Percentiles rank a stretch among this genome's conserved stretches.
These are phyloP conservation scores for Cosmorhoe ocellata DNA, from an alignment of 2,888 invertebrate genomes.

Conservation along the genomic window DNA sequence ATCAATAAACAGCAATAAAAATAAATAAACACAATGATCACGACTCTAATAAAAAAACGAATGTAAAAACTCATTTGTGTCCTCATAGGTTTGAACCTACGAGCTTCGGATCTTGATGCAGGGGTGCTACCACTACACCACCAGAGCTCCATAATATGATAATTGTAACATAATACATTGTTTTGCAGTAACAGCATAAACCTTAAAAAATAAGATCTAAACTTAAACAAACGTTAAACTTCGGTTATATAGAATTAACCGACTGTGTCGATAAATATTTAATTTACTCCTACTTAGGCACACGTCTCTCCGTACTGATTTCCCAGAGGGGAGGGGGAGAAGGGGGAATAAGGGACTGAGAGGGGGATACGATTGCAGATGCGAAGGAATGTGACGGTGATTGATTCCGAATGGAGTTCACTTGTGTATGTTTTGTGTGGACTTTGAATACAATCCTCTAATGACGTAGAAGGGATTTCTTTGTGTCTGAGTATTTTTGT, in stretches of 20 bases:
- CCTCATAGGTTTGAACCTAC: too few species aligned
- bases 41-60: too few species aligned
- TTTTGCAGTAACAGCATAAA: too few species aligned
- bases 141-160: too few species aligned
- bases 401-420: constrained; percentile 31
- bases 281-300: constrained; percentile 36
- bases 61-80: too few species aligned
- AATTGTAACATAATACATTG: too few species aligned
- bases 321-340: constrained; percentile 25
- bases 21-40: too few species aligned
- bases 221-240: constrained; percentile 15
- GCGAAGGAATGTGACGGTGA: constrained; percentile 34
- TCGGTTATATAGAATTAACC: constrained; percentile 29
- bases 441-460: neutral
- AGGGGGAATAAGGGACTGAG: constrained; percentile 12
- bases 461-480: neutral
- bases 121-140: too few species aligned
- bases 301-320: constrained; percentile 33
- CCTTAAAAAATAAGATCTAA: too few species aligned
- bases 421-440: constrained; percentile 8
- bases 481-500: neutral
- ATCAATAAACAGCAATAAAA: too few species aligned
- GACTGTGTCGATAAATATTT: constrained; percentile 34
- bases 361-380: constrained; percentile 21
- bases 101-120: too few species aligned